Conservation (phyloP, 2,113 vertebrate species). For the Aldabrachelys gigantea region DNA sequence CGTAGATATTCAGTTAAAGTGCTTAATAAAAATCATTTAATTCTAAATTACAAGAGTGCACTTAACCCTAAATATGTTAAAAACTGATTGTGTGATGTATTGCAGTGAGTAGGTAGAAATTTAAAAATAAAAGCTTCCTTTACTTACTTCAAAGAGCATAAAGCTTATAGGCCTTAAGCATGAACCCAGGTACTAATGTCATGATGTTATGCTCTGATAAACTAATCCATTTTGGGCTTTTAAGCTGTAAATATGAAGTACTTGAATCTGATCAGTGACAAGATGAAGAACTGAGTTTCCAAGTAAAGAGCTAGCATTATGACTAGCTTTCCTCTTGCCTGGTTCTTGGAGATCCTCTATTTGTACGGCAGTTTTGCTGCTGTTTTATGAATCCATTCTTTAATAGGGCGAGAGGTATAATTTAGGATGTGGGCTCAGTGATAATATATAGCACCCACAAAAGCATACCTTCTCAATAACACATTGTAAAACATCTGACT, state of each 20-base stretch:
- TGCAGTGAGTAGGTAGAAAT: conserved; percentile 78
- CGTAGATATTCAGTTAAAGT: conserved; percentile 82
- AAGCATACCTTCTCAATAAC: background rate
- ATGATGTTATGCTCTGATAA: conserved; percentile 79
- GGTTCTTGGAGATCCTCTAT: conserved; percentile 51
- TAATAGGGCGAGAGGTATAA: background rate
- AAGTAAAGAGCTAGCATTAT: conserved; percentile 56
- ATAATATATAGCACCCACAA: background rate
- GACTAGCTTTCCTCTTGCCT: conserved; percentile 42
- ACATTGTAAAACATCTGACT: background rate
- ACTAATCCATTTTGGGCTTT: conserved; percentile 78
- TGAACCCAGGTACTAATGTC: conserved; percentile 69
- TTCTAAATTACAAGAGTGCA: conserved; percentile 85
- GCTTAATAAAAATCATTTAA: conserved; percentile 87
- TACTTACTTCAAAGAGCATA: conserved; percentile 76
- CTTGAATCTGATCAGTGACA: conserved; percentile 80
- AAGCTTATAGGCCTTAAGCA: conserved; percentile 67
- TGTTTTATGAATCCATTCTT: background rate
- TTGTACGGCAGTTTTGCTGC: background rate
- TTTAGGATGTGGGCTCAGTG: background rate
- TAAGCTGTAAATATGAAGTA: conserved; percentile 82
- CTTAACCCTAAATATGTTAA: conserved; percentile 87
- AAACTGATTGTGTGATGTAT: conserved; percentile 84
- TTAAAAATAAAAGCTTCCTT: conserved; percentile 84
- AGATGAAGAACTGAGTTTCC: conserved; percentile 77